Percentiles rank a stretch among this genome's conserved stretches.
Evolutionary conservation across 2,113 vertebrate genomes (phyloP).

Genomic region (Cyprinus carpio): DNA sequence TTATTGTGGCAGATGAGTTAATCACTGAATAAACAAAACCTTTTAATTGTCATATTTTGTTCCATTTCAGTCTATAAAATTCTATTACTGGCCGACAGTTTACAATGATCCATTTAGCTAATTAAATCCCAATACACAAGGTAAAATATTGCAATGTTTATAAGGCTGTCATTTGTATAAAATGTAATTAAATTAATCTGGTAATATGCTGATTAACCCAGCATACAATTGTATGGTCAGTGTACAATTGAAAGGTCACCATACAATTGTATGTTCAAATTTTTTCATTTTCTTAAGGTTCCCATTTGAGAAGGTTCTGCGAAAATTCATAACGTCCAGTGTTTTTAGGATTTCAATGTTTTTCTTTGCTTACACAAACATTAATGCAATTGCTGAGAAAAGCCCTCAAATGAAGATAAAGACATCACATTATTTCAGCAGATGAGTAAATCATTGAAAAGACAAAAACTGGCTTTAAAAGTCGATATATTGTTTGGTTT

Average conservation of each 20-base stretch:
- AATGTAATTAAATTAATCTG: neutral
- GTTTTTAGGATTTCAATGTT: too few relatives aligned
- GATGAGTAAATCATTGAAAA: too few relatives aligned
- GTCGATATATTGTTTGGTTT: too few relatives aligned
- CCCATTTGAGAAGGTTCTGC: neutral
- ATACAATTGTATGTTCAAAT: neutral
- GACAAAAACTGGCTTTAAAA: too few relatives aligned
- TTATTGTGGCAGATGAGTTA: neutral
- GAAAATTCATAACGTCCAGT: neutral
- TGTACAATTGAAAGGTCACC: too few relatives aligned
- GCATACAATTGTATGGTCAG: neutral
- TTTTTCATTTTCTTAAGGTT: neutral
- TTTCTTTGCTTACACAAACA: too few relatives aligned
- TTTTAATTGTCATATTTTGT: neutral
- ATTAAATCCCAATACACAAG: neutral
- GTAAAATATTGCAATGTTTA: neutral
- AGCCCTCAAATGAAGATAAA: too few relatives aligned
- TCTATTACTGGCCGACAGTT: neutral
- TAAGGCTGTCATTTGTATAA: neutral
- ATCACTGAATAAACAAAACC: neutral
- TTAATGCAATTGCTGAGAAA: too few relatives aligned
- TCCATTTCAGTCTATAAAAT: neutral
- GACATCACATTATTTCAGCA: too few relatives aligned
- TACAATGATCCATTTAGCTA: neutral
- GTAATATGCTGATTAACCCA: neutral